Conservation (phyloP, 2,113 vertebrate genomes). For the Neodontobutis hainanensis region DNA sequence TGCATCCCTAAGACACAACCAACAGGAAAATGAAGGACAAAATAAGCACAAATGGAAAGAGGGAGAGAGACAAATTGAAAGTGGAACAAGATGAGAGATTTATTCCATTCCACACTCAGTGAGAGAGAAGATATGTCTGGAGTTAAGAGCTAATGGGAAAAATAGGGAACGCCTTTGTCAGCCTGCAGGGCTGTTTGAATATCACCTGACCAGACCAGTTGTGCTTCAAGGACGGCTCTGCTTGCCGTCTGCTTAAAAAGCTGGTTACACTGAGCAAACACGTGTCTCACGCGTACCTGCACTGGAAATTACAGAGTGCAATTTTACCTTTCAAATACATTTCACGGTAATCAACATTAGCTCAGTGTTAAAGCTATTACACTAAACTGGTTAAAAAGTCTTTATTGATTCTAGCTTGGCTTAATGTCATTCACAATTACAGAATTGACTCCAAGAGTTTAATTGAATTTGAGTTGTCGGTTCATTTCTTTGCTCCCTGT, state of each 20-base stretch:
- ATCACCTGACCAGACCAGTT: conserved; percentile 13
- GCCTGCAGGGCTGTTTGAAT: conserved; percentile 22
- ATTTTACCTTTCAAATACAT: conserved; percentile 42
- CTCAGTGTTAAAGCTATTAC: conserved; percentile 6
- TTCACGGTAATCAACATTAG: conserved; percentile 32
- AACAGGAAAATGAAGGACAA: conserved; percentile 7
- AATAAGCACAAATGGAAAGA: neutral
- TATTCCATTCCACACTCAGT: neutral
- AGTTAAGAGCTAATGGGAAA: neutral
- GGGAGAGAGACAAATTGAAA: neutral
- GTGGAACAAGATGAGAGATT: neutral
- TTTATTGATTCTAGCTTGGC: conserved; percentile 15
- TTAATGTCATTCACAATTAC: conserved; percentile 4
- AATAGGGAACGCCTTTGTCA: neutral
- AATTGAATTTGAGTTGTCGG: neutral
- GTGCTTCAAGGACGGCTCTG: conserved; percentile 32
- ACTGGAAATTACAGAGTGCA: conserved; percentile 21
- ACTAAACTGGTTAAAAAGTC: neutral
- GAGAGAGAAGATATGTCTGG: conserved; percentile 14
- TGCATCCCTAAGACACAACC: conserved; percentile 53
- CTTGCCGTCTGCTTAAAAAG: conserved; percentile 50
- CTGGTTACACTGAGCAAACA: conserved; percentile 42
- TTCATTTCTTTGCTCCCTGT: too few relatives aligned
- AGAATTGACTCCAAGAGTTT: neutral
- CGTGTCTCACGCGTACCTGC: conserved; percentile 29